phyloP scores from a whole-genome alignment of 2,888 invertebrate species.

The Cantharis flavilabris region DNA sequence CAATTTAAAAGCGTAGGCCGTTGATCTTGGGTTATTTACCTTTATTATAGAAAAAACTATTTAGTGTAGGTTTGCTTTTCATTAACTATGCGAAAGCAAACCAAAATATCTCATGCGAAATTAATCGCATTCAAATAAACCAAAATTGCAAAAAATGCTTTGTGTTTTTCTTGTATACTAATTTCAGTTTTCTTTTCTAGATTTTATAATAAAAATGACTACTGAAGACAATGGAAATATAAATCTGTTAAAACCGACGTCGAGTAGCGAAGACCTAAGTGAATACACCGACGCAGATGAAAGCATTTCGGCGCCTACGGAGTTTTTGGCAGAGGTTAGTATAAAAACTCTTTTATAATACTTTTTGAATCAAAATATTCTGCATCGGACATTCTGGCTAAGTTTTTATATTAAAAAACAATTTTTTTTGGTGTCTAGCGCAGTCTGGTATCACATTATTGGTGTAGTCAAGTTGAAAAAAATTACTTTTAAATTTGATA shows the following conservation, averaged over 20 bases:
- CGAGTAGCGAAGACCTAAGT: conserved; percentile 69
- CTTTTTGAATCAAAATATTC: background rate
- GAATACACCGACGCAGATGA: conserved; percentile 75
- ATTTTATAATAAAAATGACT: conserved; percentile 40
- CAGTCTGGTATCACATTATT: background rate
- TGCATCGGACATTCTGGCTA: background rate
- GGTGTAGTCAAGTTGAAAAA: background rate
- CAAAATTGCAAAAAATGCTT: background rate
- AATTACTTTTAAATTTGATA: background rate
- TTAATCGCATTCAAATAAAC: background rate
- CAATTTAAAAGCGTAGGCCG: background rate
- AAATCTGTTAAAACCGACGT: conserved; percentile 50
- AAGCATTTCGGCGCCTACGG: conserved; percentile 75
- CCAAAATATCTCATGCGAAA: background rate
- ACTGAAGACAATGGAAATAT: conserved; percentile 56
- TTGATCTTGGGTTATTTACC: background rate
- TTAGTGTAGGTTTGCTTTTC: no score
- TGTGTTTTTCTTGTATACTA: background rate
- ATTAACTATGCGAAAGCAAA: background rate
- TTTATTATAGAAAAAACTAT: background rate
- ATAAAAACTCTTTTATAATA: background rate
- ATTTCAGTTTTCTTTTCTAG: background rate
- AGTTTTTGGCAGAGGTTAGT: conserved; percentile 74
- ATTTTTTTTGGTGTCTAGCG: background rate
- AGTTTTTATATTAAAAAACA: background rate